A percentile compares a stretch with the other conserved stretches of the same genome.
phyloP scores from a whole-genome alignment of 2,888 invertebrate genomes.

The Nomada fucata region DNA sequence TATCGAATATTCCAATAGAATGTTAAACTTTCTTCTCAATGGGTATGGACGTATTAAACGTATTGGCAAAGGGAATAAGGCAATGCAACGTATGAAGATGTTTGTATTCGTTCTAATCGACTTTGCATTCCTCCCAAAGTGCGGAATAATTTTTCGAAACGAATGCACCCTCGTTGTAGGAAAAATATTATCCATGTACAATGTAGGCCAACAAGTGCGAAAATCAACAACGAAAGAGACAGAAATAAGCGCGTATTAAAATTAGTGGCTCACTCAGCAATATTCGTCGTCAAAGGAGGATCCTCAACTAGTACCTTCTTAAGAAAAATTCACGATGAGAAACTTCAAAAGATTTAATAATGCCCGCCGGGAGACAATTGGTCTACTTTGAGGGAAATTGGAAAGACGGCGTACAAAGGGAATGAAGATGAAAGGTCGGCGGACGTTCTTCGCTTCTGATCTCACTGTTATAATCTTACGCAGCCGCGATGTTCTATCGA shows the following conservation, averaged over 20 bases:
- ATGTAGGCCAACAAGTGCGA: not conserved
- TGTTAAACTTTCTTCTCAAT: not conserved
- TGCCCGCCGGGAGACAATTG: slow-evolving; percentile 77
- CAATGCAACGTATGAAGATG: not conserved
- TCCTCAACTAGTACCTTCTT: slow-evolving; percentile 24
- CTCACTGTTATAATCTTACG: slow-evolving; percentile 32
- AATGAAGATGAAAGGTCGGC: slow-evolving; percentile 33
- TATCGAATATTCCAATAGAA: too few relatives aligned
- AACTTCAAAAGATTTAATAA: slow-evolving; percentile 80
- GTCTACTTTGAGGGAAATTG: slow-evolving; percentile 59
- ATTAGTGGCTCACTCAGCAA: slow-evolving; percentile 4
- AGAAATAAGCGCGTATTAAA: slow-evolving; percentile 2
- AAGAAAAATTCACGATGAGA: slow-evolving; percentile 64
- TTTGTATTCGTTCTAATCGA: too few relatives aligned
- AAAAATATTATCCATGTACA: not conserved
- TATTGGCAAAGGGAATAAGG: not conserved
- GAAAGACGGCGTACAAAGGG: slow-evolving; percentile 36
- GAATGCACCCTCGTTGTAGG: not conserved
- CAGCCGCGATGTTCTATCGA: slow-evolving; percentile 3
- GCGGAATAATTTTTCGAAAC: not conserved
- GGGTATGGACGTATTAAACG: slow-evolving; percentile 2
- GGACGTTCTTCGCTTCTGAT: slow-evolving; percentile 6
- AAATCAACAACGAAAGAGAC: not conserved
- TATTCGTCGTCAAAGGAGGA: slow-evolving; percentile 21
- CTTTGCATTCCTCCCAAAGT: not conserved